Base-by-base conservation (phyloP, 2,888 invertebrate genomes). In the Rhagonycha lutea region DNA sequence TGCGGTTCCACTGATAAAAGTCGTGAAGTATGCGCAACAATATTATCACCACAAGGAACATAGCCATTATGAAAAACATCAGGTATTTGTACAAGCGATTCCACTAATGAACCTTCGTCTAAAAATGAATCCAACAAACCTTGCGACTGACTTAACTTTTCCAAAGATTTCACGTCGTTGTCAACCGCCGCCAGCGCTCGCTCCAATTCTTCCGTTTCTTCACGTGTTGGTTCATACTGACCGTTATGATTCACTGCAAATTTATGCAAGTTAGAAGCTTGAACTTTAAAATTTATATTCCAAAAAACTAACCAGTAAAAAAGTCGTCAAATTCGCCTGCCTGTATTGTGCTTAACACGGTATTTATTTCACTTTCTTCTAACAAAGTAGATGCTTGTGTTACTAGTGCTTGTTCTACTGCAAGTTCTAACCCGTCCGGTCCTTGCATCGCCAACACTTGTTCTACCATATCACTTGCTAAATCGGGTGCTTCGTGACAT, bases 161-260 rank as follows among this genome's bases (percentile, higher is more conserved):
- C 93, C 82, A 93, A 87, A 75, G 92, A 92, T 86, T 93, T 91
- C 18, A 93, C 92, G 84, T 93, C 92, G 85, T 93, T 92, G 85
- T 94, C 94, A 65, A 94, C 94, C 68, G 93, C 93, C 81, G 94
- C 94, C 79, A 97, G 88, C 9, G 96, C 96, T 76, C 96, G 92
- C 85, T 96, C 96, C 82, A 97, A 88, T 86, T 96, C 96, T 81
- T 96, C 96, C 47, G 95, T 94, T 87, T 97, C 96, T 85, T 95
- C 96, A 85, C 92, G 91, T 69, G 93, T 91, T 60, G 93, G 93
- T 82, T 92, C 91, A 82, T 92, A 92, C 80, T 92, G 92, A n/a
- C 92, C 93, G 85, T 93, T 93, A 86, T 92, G 92, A 85, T 92
- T 92, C 83, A 91, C 92, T 92, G 83, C 12, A 86, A 85, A 78